Base-by-base conservation (phyloP, 92 coral and sea anemone species). In the Hydrozoanthus gracilis region DNA sequence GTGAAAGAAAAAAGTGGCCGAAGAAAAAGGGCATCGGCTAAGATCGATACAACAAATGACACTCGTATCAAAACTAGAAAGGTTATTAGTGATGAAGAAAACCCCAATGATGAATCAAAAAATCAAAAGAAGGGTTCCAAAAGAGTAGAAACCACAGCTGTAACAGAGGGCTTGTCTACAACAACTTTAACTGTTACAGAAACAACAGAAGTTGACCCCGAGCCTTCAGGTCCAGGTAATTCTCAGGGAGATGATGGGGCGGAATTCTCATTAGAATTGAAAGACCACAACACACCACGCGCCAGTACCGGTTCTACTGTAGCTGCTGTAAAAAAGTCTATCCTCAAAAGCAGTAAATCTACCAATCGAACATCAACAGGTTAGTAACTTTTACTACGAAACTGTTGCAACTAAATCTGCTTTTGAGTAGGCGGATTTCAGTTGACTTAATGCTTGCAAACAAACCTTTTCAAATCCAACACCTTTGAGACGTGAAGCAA, bases 271-370 rank as follows among this genome's bases (percentile, higher is more conserved):
- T 58, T 16, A 58, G 12, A 4, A 66, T 3, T 3, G 44, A 66
- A 10, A 1, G 78, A 4, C 13, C 44, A 51, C 69, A 62, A 56
- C 73, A 61, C 82, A 3, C 74, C 85, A 6, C 20, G 48, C 15
- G 10, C 85, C 18, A 45, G 82, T 27, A 8, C 10, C 71, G 74
- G 18, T 47, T 56, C 86, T 39, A 16, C 89, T 66, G 44, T 44
- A 61, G 48, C 66, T 45, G 84, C 51, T 27, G 86, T 66, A 14
- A 87, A 44, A 49, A 87, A 87, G 67, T 87, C 89, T 8, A 87
- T 87, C 27, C 80, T 87, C 12, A 87, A 87, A 69, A 87, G 83
- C 56, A 74, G 89, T 8, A 87, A 64, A 60, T 39, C 64, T 51
- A 55, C 68, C 12, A 35, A 35, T 51, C 51, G 75, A 6, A 67